Evolutionary conservation across 2,888 invertebrate species (phyloP), one percentile per base, ranked within the genome.

Genomic region (Lasioglossum zephyrum): DNA sequence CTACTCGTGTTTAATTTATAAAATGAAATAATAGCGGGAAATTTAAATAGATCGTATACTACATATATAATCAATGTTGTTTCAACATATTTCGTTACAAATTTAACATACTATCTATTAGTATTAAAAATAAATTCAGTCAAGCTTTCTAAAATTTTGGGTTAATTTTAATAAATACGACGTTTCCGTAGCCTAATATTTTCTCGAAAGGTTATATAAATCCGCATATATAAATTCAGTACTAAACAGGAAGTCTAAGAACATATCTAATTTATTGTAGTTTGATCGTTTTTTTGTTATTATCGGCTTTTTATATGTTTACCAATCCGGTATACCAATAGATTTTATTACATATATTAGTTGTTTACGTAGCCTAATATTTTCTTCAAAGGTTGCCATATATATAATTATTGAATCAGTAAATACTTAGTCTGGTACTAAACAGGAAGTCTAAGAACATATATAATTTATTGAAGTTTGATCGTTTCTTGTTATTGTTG

Each of bases 121-220:
- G 13, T 16, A 63, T 11, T 31, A 63, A 16, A 63, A 63, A 16
- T 63, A 26, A 63, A 63, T 63, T 63, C 11, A 63, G 4, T 31
- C 16, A 63, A 4, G 22, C 9, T 73, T 53, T 66, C 11, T 4
- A 44, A 57, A 26, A 60, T 39, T 36, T 41, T 36, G 16, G 69
- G 22, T 13, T 6, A 5, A 57, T 82, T 79, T 69, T 69, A 44
- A 82, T 79, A 73, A 44, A 26, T 0, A 41, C 44, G 16, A 66
- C 16, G 3, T 70, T 31, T 63, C 4, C 60, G 26, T 9, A n/a
- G 11, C 8, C 11, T 39, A 31, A n/a, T 13, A 44, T 44, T 44
- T 44, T 31, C 16, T 57, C 11, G 8, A 16, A 41, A 39, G 2
- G 31, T 6, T 0, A 31, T 31, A 31, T 31, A 31, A 31, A 31